A percentile compares a stretch with the other conserved stretches of the same genome.
These are phyloP conservation scores for Aphelinus atriplicis DNA, from an alignment of 1,140 invertebrate genomes.

Conservation along the genomic window DNA sequence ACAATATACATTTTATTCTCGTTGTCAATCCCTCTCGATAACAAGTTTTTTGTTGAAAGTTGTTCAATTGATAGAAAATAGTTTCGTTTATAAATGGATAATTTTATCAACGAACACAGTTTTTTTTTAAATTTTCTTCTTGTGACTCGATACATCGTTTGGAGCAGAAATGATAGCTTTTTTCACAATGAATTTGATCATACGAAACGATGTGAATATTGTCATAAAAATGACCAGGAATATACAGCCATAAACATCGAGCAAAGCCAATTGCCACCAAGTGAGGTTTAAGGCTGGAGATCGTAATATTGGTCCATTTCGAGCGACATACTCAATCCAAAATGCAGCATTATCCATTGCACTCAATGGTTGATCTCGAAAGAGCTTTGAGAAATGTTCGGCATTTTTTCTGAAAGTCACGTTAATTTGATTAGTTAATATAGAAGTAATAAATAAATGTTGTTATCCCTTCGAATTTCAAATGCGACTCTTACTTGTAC, in stretches of 20 bases:
- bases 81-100: no score
- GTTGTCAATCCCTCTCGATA: no score
- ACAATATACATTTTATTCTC: no score
- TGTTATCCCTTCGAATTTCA: neutral
- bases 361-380: constrained; percentile 62
- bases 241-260: constrained; percentile 53
- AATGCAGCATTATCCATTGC: constrained; percentile 66
- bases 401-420: constrained; percentile 38
- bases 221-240: constrained; percentile 9
- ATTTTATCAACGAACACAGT: no score
- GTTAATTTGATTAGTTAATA: neutral
- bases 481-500: constrained; percentile 15
- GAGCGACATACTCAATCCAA: constrained; percentile 68
- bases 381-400: constrained; percentile 40
- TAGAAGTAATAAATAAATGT: neutral
- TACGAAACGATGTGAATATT: neutral
- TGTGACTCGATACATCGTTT: no score
- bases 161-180: neutral
- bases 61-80: no score
- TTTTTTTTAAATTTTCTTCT: no score
- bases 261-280: constrained; percentile 51
- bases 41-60: no score
- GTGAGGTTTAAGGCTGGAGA: constrained; percentile 47
- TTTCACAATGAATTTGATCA: constrained; percentile 6
- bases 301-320: constrained; percentile 57